Evolutionary conservation across 1,140 invertebrate genomes (phyloP).

Genomic region (Eumeta japonica): DNA sequence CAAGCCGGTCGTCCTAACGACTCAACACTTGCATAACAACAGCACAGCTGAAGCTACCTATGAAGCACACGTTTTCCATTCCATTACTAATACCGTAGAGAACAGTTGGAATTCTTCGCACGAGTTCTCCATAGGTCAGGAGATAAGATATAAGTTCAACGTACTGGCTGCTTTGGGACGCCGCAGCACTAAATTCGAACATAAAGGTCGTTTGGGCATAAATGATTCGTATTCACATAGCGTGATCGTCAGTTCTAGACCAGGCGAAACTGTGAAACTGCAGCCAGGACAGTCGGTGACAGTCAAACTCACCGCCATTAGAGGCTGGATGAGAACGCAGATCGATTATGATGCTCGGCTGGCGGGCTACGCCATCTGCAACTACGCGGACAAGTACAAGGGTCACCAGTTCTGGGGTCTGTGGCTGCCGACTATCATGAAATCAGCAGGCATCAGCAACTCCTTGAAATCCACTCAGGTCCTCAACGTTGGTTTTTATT

Average conservation of each 20-base stretch:
- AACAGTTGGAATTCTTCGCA: conserved; percentile 1
- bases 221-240: neutral
- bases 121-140: neutral
- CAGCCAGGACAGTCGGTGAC: conserved; percentile 17
- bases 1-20: conserved; percentile 9
- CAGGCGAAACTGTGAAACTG: conserved; percentile 9
- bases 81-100: conserved; percentile 9
- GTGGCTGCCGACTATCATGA: conserved; percentile 16
- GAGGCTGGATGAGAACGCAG: conserved; percentile 12
- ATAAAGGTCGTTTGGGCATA: conserved; percentile 1
- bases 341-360: conserved; percentile 25
- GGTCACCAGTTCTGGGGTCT: conserved; percentile 27
- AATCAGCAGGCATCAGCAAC: conserved; percentile 9
- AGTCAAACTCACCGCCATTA: conserved; percentile 16
- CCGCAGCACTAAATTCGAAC: neutral
- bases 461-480: conserved; percentile 12
- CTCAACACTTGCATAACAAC: conserved; percentile 13
- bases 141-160: conserved; percentile 2
- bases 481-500: conserved; percentile 20
- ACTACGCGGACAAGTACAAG: conserved; percentile 16
- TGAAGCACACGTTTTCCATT: conserved; percentile 13
- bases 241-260: conserved; percentile 2
- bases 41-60: conserved; percentile 11
- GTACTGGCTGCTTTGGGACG: neutral
- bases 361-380: conserved; percentile 17